These are phyloP conservation scores for Dolichallabes microphthalmus DNA, from an alignment of 2,113 vertebrate genomes.

Conservation along the genomic window DNA sequence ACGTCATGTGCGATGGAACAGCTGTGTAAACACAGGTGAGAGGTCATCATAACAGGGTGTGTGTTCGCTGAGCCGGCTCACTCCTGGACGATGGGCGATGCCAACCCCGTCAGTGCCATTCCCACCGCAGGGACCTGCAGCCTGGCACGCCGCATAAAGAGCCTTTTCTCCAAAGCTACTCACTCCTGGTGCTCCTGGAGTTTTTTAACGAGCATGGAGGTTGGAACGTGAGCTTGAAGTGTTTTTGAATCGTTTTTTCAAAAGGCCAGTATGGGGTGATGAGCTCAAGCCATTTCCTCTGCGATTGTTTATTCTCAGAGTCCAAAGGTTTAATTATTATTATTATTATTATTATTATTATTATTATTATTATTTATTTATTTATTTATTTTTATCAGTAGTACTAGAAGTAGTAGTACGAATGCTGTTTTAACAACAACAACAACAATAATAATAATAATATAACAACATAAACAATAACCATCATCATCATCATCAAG, in stretches of 20 bases:
- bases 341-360: background rate
- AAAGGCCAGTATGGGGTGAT: slow-evolving; percentile 40
- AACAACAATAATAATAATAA: background rate
- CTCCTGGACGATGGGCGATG: slow-evolving; percentile 11
- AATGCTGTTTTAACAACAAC: too few relatives aligned
- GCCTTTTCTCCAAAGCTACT: slow-evolving; percentile 48
- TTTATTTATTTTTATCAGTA: too few relatives aligned
- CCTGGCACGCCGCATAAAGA: slow-evolving; percentile 46
- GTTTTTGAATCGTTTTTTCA: slow-evolving; percentile 27
- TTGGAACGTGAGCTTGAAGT: slow-evolving; percentile 39
- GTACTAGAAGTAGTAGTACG: too few relatives aligned
- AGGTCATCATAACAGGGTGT: slow-evolving; percentile 51
- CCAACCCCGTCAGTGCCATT: slow-evolving; percentile 9
- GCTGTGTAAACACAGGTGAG: slow-evolving; percentile 49
- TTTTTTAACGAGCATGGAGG: slow-evolving; percentile 36
- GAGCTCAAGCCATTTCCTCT: slow-evolving; percentile 15
- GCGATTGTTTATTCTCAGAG: slow-evolving; percentile 40
- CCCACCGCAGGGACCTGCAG: slow-evolving; percentile 22
- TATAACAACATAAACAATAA: too few relatives aligned
- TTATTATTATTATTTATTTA: background rate
- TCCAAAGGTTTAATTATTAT: slow-evolving; percentile 9
- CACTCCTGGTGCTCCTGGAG: background rate
- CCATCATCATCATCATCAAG: background rate
- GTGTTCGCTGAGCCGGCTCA: slow-evolving; percentile 28
- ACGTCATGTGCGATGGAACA: slow-evolving; percentile 37